Evolutionary conservation across 2,113 vertebrate species (phyloP).

Genomic region (Pteruthius melanotis): DNA sequence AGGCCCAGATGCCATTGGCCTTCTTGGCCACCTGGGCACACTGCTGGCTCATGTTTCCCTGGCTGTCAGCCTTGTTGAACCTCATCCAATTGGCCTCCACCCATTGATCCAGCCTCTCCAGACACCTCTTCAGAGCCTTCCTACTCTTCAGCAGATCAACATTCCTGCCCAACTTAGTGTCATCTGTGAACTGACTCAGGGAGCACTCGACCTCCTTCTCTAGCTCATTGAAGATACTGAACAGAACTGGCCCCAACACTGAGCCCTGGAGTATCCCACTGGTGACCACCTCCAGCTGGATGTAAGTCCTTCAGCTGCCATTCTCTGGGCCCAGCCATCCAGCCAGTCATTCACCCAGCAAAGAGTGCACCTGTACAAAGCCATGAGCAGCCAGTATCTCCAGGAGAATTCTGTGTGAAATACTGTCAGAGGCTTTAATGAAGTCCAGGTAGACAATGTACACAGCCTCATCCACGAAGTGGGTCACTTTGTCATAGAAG

Average conservation of each 20-base stretch:
- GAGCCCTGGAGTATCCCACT: neutral
- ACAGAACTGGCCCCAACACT: no score
- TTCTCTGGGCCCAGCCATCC: no score
- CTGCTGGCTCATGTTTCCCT: neutral
- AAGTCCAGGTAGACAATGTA: neutral
- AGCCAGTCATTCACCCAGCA: no score
- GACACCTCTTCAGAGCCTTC: neutral
- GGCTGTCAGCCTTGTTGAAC: neutral
- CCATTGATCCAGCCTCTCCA: neutral
- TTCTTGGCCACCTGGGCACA: neutral
- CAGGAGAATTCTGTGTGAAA: neutral
- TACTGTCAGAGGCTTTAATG: neutral
- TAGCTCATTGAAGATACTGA: neutral
- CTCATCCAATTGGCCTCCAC: neutral
- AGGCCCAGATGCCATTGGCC: neutral
- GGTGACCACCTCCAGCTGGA: neutral
- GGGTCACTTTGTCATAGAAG: neutral
- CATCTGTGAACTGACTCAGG: neutral
- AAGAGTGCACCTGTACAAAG: neutral
- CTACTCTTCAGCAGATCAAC: neutral
- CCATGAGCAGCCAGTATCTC: neutral
- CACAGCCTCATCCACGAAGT: no score
- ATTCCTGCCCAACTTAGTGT: neutral
- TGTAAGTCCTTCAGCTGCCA: neutral
- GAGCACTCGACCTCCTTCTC: neutral